These are phyloP conservation scores for Phylloscopus whistleri DNA, from an alignment of 2,113 vertebrate genomes.

Conservation along the genomic window DNA sequence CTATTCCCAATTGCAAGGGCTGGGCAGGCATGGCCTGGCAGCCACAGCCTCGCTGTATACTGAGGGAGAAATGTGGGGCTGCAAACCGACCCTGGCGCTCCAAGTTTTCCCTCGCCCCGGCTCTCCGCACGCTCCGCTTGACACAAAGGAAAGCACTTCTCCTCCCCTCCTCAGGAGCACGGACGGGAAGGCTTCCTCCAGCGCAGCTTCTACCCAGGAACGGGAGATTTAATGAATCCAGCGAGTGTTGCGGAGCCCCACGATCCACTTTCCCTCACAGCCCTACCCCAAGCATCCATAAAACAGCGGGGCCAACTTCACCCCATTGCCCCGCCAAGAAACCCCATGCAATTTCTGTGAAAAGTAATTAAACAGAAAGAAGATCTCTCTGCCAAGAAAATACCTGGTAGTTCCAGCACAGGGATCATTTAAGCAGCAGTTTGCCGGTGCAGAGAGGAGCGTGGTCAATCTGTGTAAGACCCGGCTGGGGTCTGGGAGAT, in stretches of 20 bases:
- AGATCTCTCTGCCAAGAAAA: slow-evolving; percentile 43
- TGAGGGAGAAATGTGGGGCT: neutral
- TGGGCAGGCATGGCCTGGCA: neutral
- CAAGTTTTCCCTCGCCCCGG: neutral
- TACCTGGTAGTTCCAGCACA: slow-evolving; percentile 38
- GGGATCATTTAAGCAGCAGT: neutral
- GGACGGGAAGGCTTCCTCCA: neutral
- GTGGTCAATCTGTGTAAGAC: neutral
- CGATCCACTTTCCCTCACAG: neutral
- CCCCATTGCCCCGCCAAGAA: neutral
- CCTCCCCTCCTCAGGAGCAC: neutral
- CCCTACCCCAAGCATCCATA: slow-evolving; percentile 23
- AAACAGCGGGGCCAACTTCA: slow-evolving; percentile 24
- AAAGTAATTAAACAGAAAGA: slow-evolving; percentile 65
- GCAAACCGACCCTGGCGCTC: fast-evolving
- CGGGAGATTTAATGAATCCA: neutral
- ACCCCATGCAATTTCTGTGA: slow-evolving; percentile 19
- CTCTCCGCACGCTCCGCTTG: neutral
- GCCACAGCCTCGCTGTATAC: neutral
- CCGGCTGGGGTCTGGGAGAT: neutral
- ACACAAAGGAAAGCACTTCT: slow-evolving; percentile 62
- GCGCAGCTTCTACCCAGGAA: neutral
- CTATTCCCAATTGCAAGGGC: neutral
- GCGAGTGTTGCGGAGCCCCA: neutral
- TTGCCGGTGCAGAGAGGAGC: neutral